These are phyloP conservation scores for Macrobrachium rosenbergii DNA, from an alignment of 1,140 invertebrate genomes.

Conservation along the genomic window DNA sequence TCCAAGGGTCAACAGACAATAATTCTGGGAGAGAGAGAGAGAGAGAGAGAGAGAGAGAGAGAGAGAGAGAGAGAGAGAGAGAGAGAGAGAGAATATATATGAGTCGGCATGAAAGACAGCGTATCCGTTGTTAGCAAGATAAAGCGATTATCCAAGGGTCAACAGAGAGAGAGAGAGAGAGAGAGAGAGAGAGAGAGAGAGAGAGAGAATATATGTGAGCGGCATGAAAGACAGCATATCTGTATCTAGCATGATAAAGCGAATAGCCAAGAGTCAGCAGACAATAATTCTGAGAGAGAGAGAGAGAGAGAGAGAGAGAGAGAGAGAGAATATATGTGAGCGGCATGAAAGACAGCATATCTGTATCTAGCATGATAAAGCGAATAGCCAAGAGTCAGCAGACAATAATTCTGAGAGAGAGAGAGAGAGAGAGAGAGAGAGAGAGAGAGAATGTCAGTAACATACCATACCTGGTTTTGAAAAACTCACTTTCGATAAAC, in stretches of 20 bases:
- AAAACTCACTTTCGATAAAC: too few relatives aligned
- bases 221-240: neutral
- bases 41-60: neutral
- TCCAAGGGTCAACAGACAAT: too few relatives aligned
- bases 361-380: neutral
- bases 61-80: neutral
- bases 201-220: constrained; percentile 3
- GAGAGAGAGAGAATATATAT: too few relatives aligned
- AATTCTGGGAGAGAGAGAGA: too few relatives aligned
- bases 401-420: neutral
- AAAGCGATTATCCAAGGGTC: too few relatives aligned
- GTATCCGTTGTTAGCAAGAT: neutral
- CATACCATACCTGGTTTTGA: neutral
- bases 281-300: neutral
- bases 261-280: too few relatives aligned
- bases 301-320: too few relatives aligned
- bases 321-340: too few relatives aligned
- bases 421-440: neutral
- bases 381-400: too few relatives aligned
- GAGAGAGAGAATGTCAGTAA: neutral
- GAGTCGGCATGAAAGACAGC: neutral
- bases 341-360: neutral
- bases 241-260: neutral
- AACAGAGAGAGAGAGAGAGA: neutral
- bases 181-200: neutral